Conservation (phyloP, 2,113 vertebrate species). For the Scalopus aquaticus region DNA sequence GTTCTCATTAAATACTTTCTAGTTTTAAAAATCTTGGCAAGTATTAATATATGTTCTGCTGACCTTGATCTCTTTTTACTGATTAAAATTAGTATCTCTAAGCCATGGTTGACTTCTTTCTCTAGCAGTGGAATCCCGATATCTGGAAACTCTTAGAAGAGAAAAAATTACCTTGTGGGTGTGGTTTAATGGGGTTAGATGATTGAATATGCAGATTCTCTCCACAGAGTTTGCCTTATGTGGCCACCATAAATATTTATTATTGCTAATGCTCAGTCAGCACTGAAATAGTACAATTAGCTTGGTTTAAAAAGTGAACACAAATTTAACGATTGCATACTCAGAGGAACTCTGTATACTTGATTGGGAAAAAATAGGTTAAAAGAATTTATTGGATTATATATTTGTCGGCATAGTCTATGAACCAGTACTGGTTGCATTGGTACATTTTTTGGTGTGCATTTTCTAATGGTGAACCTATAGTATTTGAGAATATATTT, state of each 20-base stretch:
- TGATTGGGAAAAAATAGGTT: neutral
- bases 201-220: neutral
- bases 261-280: neutral
- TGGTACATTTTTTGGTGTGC: neutral
- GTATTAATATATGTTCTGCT: neutral
- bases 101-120: neutral
- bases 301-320: slow-evolving; percentile 2
- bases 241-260: neutral
- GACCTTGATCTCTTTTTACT: neutral
- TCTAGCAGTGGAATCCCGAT: neutral
- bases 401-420: neutral
- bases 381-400: neutral
- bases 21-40: slow-evolving; percentile 35
- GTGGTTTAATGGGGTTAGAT: neutral
- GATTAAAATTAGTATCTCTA: slow-evolving; percentile 31
- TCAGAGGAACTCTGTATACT: neutral
- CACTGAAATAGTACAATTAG: neutral
- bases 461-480: neutral
- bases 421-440: neutral
- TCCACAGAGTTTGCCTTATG: neutral
- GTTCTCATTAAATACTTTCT: neutral
- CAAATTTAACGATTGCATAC: neutral
- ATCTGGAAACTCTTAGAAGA: neutral
- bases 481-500: neutral
- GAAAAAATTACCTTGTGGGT: neutral